Evolutionary conservation across 1,140 invertebrate genomes (phyloP).

Genomic region (Bicyclus anynana): DNA sequence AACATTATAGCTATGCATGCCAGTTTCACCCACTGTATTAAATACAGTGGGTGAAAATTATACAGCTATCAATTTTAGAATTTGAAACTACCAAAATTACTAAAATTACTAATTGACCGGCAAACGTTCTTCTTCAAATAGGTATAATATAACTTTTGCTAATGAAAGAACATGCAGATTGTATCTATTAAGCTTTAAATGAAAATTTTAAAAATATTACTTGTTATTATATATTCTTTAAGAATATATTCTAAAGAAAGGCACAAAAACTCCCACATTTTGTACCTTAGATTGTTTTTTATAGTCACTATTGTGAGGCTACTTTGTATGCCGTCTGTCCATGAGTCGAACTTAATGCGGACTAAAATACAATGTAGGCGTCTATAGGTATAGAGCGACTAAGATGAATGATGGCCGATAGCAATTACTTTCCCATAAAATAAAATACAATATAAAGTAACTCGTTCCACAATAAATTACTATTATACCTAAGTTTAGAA

Average conservation of each 20-base stretch:
- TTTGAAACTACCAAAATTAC: no score
- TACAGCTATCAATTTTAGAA: no score
- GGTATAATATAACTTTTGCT: no score
- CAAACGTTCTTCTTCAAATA: no score
- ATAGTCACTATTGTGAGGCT: constrained; percentile 43
- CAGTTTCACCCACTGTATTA: no score
- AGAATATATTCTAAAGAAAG: neutral
- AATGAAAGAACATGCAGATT: no score
- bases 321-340: constrained; percentile 41
- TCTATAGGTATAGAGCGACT: constrained; percentile 29
- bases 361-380: constrained; percentile 42
- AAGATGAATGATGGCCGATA: constrained; percentile 30
- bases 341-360: constrained; percentile 22
- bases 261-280: neutral
- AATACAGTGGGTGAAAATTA: no score
- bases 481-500: neutral
- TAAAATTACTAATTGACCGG: no score
- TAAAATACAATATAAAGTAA: neutral
- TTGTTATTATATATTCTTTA: no score
- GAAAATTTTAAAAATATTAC: no score
- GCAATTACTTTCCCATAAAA: neutral
- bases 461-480: neutral
- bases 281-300: constrained; percentile 25
- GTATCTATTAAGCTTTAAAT: no score
- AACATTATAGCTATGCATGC: neutral